Percentiles rank a stretch among this genome's conserved stretches.
Evolutionary conservation across 53 echinoderm and acorn worm species (phyloP).

Genomic region (Apostichopus leukothele): DNA sequence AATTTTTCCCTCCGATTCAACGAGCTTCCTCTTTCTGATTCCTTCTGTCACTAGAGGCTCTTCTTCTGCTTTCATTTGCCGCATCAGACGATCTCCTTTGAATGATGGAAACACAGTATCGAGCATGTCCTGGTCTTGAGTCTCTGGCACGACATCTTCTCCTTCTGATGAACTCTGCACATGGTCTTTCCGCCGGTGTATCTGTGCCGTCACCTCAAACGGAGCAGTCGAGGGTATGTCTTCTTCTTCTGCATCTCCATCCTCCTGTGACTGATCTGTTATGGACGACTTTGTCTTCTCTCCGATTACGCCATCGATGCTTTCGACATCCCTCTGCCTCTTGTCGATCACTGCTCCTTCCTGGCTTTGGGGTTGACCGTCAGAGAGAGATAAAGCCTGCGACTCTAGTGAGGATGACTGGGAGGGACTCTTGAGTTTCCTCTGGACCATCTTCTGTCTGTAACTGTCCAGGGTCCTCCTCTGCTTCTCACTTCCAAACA

Average conservation of each 20-base stretch:
- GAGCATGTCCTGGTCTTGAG: not conserved
- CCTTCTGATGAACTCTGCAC: not conserved
- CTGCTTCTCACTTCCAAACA: not conserved
- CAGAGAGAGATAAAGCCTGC: not conserved
- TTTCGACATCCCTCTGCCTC: not conserved
- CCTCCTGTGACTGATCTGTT: not conserved
- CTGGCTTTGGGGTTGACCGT: not conserved
- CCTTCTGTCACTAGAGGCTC: not conserved
- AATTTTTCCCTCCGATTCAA: not conserved
- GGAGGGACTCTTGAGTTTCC: not conserved
- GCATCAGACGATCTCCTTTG: not conserved
- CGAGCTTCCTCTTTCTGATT: not conserved
- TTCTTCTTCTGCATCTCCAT: not conserved
- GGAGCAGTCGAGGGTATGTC: not conserved
- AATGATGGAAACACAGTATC: not conserved
- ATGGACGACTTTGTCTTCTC: not conserved
- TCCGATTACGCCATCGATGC: not conserved
- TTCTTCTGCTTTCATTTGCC: not conserved
- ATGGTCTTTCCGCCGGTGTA: not conserved
- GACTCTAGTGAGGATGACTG: not conserved
- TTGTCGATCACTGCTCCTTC: not conserved
- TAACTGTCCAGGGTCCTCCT: not conserved
- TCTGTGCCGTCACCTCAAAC: not conserved
- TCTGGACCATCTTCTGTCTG: not conserved
- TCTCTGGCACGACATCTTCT: not conserved